These are phyloP conservation scores for Muscicapa striata DNA, from an alignment of 2,797 vertebrate species.

Conservation along the genomic window DNA sequence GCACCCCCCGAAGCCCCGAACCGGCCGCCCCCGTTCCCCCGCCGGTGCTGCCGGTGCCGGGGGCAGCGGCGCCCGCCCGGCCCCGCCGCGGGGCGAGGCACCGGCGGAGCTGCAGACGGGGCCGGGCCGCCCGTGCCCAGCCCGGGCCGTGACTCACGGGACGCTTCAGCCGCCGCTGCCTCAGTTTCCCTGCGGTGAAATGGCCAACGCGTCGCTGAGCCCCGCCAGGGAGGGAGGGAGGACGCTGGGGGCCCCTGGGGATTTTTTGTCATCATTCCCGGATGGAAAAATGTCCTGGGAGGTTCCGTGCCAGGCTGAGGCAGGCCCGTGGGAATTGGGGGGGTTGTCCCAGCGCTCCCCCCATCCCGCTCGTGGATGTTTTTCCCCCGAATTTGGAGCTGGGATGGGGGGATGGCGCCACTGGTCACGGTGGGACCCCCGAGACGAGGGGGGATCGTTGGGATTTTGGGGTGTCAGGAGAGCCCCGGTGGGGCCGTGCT, in stretches of 20 bases:
- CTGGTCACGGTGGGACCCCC: neutral
- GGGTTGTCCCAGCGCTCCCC: too few relatives aligned
- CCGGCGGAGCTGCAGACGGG: neutral
- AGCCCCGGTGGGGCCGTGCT: rapidly evolving
- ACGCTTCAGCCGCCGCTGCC: conserved; percentile 70
- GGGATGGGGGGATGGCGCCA: neutral
- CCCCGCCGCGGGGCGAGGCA: conserved; percentile 33
- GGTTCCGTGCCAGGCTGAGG: neutral
- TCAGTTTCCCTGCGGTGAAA: conserved; percentile 81
- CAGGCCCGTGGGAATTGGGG: neutral
- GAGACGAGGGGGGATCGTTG: rapidly evolving
- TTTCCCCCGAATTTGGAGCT: neutral
- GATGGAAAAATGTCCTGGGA: conserved; percentile 27
- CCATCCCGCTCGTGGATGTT: rapidly evolving
- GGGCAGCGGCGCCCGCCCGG: neutral
- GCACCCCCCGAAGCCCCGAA: neutral
- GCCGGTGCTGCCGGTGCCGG: neutral
- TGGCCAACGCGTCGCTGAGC: conserved; percentile 48
- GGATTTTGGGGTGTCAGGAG: rapidly evolving
- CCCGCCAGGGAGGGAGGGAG: conserved; percentile 14
- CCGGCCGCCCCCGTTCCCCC: neutral
- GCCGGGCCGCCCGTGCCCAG: conserved; percentile 33
- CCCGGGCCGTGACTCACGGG: conserved; percentile 53
- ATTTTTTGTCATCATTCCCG: neutral
- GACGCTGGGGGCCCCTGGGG: neutral